Evolutionary conservation across 2,888 invertebrate genomes (phyloP), one percentile per base, ranked within the genome.

Genomic region (Leptinotarsa haldemani): DNA sequence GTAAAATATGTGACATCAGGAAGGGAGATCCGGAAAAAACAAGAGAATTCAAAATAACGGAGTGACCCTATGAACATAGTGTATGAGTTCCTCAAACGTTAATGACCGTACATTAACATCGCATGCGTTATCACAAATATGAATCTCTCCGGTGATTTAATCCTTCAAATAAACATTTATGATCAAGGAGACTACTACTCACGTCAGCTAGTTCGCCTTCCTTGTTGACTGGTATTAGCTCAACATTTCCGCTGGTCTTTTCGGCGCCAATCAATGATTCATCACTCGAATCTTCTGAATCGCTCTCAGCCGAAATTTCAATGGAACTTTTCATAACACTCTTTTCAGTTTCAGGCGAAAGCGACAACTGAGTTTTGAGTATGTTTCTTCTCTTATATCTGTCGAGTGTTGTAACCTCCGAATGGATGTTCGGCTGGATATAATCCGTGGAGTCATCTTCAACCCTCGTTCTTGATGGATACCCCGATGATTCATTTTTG

Each of bases 81-180:
- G 16, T 20, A 52, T 15, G 22, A 15, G 1, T 13, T 22, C 50
- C 1, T 20, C 3, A 18, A 56, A 20, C 12, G 22, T 56, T 56
- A 18, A 18, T 56, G 22, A 56, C 25, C 20, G 56, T 56, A 25
- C 16, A 22, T 56, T 56, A 5, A 56, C 56, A 25, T 22, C 13
- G 56, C 56, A 1, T 22, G 4, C 3, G 22, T 56, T 56, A 22
- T 56, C 18, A 7, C 40, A 40, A 40, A 56, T 56, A 56, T 56
- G 20, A 56, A 9, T 20, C 18, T 56, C 3, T 22, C 15, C 0
- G 13, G 13, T 61, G 61, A 61, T 16, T 5, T 9, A 30, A 61
- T 5, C 16, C 61, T 61, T n/a, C 61, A 61, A 61, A 61, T 40
- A 61, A 61, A 40, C 61, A 61, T 30, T 25, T 7, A 61, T 61